Conservation (phyloP, 2,797 vertebrate genomes). For the Smutsia gigantea region DNA sequence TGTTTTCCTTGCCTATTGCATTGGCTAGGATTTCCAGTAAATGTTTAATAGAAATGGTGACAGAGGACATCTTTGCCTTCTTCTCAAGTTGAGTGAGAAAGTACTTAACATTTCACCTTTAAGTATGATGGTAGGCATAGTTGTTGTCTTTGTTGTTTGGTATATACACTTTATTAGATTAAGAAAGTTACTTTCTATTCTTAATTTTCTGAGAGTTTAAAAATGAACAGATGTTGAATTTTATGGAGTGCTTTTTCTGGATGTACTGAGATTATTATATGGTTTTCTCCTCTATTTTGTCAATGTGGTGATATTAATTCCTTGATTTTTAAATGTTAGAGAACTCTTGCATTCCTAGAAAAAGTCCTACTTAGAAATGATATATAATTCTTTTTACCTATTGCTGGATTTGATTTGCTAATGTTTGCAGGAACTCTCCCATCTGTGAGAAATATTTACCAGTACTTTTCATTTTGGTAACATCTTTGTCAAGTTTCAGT, state of each 20-base stretch:
- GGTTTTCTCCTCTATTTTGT: not conserved
- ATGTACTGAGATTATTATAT: not conserved
- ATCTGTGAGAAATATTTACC: not conserved
- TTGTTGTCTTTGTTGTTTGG: not conserved
- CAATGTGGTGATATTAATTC: not conserved
- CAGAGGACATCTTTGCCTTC: not conserved
- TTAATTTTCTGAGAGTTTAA: not conserved
- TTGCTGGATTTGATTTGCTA: not conserved
- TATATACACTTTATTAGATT: not conserved
- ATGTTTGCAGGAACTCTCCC: not conserved
- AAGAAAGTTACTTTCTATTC: not conserved
- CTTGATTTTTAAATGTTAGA: not conserved
- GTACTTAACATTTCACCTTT: not conserved
- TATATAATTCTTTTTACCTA: not conserved
- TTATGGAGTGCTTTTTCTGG: not conserved
- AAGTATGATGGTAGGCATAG: not conserved
- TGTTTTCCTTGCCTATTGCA: not conserved
- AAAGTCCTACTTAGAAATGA: not conserved
- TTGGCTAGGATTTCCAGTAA: not conserved
- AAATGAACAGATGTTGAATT: not conserved
- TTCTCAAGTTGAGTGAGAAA: constrained; percentile 10
- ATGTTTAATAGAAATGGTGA: not conserved
- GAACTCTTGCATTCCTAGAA: not conserved
- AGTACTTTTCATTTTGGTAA: not conserved
- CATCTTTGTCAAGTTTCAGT: not conserved